Conservation (phyloP, 2,113 vertebrate genomes). For the Rhineura floridana region DNA sequence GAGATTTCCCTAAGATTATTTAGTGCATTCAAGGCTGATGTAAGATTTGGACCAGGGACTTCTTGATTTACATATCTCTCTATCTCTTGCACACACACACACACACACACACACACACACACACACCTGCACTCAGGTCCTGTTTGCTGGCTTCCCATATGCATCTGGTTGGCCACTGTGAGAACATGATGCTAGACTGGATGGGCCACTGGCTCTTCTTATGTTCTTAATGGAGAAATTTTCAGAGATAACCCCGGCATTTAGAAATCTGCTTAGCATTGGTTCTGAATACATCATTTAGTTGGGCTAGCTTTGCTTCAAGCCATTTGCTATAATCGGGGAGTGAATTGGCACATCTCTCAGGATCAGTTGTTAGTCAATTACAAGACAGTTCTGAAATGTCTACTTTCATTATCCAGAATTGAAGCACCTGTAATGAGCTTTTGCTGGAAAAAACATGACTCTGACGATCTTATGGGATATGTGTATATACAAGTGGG, state of each 20-base stretch:
- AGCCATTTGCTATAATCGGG: neutral
- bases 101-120: neutral
- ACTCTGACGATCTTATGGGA: neutral
- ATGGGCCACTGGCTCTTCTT: no score
- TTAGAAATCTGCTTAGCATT: neutral
- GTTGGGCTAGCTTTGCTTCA: neutral
- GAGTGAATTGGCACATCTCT: neutral
- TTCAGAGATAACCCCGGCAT: neutral
- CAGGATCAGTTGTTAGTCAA: neutral
- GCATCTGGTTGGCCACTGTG: no score
- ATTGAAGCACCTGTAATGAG: conserved; percentile 1
- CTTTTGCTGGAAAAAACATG: neutral
- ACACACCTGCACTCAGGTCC: no score
- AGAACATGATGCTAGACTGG: no score
- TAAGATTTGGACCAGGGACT: no score
- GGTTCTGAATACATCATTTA: neutral
- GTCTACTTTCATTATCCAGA: neutral
- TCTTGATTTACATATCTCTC: neutral
- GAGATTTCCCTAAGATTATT: neutral
- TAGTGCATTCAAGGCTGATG: no score
- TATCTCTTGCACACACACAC: neutral
- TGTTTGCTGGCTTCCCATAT: no score
- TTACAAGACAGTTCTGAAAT: neutral
- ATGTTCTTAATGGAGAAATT: neutral
- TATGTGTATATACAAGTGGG: neutral